Conservation (phyloP, 2,113 vertebrate species). For the Eulemur rufifrons region DNA sequence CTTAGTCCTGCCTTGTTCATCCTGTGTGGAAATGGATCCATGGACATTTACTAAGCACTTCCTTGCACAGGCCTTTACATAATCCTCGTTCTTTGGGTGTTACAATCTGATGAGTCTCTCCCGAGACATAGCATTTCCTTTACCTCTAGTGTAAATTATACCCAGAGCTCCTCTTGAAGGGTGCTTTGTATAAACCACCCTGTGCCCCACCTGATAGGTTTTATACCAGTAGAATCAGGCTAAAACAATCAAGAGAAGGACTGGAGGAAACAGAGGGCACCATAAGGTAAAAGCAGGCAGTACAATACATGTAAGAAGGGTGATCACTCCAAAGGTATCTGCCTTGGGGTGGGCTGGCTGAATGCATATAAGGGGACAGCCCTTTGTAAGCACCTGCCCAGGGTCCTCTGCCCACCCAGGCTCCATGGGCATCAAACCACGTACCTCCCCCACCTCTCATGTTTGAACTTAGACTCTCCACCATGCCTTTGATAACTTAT, state of each 20-base stretch:
- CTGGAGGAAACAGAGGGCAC: neutral
- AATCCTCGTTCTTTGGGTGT: neutral
- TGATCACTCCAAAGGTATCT: neutral
- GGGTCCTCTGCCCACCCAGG: neutral
- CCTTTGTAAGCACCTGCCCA: neutral
- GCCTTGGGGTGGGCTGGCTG: neutral
- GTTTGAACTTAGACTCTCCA: neutral
- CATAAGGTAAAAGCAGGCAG: neutral
- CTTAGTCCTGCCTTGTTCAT: neutral
- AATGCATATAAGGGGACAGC: neutral
- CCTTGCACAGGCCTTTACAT: neutral
- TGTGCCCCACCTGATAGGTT: neutral
- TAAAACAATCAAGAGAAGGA: neutral
- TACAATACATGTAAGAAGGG: rapidly evolving
- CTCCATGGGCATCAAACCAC: neutral
- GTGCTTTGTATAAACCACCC: neutral
- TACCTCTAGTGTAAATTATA: neutral
- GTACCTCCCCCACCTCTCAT: neutral
- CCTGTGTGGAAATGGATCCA: neutral
- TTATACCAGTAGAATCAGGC: neutral
- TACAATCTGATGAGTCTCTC: neutral
- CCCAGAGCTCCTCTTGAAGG: neutral
- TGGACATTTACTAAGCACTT: neutral
- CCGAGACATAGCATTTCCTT: neutral
- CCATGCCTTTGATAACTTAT: neutral